Conservation (phyloP, 2,888 invertebrate species). For the Boloria euphrosyne region DNA sequence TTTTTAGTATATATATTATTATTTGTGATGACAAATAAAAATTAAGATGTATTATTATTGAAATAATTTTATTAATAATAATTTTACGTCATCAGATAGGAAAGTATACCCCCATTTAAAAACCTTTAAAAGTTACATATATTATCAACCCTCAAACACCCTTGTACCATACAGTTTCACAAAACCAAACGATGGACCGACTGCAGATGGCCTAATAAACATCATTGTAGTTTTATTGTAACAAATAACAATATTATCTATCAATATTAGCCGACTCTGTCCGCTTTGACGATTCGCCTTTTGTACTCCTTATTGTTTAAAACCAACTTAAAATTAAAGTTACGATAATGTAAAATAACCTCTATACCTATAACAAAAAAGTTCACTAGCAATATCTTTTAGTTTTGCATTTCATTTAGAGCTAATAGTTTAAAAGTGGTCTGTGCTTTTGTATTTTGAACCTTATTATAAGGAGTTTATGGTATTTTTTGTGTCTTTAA, state of each 20-base stretch:
- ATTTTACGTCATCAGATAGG: too few relatives aligned
- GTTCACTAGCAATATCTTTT: conserved; percentile 13
- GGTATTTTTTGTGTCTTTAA: not conserved
- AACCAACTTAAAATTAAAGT: conserved; percentile 5
- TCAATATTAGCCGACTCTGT: conserved; percentile 62
- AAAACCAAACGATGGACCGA: not conserved
- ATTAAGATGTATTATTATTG: too few relatives aligned
- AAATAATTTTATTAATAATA: too few relatives aligned
- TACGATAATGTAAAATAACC: conserved; percentile 10
- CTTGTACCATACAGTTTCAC: not conserved
- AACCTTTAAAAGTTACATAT: too few relatives aligned
- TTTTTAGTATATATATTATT: too few relatives aligned
- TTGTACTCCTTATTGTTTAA: conserved; percentile 49
- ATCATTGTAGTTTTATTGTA: conserved; percentile 47
- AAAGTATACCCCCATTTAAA: too few relatives aligned
- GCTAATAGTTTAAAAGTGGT: conserved; percentile 7
- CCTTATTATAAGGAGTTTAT: not conserved
- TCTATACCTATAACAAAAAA: not conserved
- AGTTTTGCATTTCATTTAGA: conserved; percentile 29
- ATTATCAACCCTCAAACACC: not conserved
- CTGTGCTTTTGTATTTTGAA: conserved; percentile 8
- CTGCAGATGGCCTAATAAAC: conserved; percentile 50
- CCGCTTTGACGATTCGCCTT: conserved; percentile 50
- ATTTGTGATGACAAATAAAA: too few relatives aligned
- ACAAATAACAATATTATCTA: conserved; percentile 71